Conservation (phyloP, 2,797 vertebrate genomes). For the Centroberyx gerrardi region DNA sequence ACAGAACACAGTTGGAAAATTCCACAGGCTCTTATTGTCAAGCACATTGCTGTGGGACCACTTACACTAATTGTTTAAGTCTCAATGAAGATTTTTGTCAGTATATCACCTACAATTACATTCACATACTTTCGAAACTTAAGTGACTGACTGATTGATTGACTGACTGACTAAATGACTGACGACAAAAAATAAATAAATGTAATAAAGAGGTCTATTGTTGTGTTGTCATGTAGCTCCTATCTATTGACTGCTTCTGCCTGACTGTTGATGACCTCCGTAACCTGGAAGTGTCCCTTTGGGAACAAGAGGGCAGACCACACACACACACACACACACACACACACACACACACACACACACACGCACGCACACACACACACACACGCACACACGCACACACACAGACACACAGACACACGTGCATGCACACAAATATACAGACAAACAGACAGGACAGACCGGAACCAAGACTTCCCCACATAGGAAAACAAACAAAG, state of each 20-base stretch:
- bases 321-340: conserved; percentile 2
- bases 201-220: neutral
- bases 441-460: conserved; percentile 34
- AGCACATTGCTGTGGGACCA: neutral
- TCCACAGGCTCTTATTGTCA: neutral
- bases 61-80: neutral
- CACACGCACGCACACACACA: conserved; percentile 35
- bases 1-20: neutral
- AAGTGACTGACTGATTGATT: neutral
- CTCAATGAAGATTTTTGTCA: neutral
- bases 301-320: conserved; percentile 13
- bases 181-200: neutral
- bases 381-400: conserved; percentile 5
- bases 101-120: neutral
- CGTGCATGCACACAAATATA: conserved; percentile 8
- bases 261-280: conserved; percentile 37
- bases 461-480: conserved; percentile 23
- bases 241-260: neutral
- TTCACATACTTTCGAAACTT: neutral
- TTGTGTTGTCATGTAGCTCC: neutral
- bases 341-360: conserved; percentile 28
- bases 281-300: conserved; percentile 25
- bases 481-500: conserved; percentile 11
- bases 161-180: neutral
- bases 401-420: conserved; percentile 34